A percentile compares a stretch with the other conserved stretches of the same genome.
phyloP scores from a whole-genome alignment of 2,888 invertebrate species.

The Temnothorax ravouxi region DNA sequence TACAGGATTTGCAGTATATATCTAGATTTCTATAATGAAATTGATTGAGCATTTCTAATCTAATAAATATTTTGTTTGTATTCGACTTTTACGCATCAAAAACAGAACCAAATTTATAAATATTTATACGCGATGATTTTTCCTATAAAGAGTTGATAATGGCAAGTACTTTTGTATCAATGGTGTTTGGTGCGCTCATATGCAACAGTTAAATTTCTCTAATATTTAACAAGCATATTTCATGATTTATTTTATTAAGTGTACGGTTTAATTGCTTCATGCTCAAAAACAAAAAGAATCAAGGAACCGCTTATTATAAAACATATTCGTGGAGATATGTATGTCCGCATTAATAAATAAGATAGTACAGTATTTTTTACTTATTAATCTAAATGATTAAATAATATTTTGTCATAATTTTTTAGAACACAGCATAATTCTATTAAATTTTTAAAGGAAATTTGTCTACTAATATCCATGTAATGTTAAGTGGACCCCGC shows the following conservation, averaged over 20 bases:
- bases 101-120: not conserved
- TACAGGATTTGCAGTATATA: not conserved
- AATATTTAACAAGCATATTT: not conserved
- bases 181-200: not conserved
- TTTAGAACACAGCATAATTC: not conserved
- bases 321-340: not conserved
- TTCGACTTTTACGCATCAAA: not conserved
- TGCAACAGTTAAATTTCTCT: not conserved
- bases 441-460: not conserved
- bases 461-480: not conserved
- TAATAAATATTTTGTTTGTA: conserved; percentile 1
- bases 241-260: not conserved
- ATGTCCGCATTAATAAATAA: conserved; percentile 1
- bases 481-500: not conserved
- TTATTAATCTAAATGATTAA: not conserved
- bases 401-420: not conserved
- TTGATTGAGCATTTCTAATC: not conserved
- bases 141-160: not conserved
- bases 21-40: not conserved
- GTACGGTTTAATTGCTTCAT: not conserved
- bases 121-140: conserved; percentile 1
- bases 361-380: not conserved
- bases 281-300: not conserved
- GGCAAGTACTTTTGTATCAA: not conserved
- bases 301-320: not conserved